phyloP scores from a whole-genome alignment of 2,797 vertebrate species.

The Pampus argenteus region DNA sequence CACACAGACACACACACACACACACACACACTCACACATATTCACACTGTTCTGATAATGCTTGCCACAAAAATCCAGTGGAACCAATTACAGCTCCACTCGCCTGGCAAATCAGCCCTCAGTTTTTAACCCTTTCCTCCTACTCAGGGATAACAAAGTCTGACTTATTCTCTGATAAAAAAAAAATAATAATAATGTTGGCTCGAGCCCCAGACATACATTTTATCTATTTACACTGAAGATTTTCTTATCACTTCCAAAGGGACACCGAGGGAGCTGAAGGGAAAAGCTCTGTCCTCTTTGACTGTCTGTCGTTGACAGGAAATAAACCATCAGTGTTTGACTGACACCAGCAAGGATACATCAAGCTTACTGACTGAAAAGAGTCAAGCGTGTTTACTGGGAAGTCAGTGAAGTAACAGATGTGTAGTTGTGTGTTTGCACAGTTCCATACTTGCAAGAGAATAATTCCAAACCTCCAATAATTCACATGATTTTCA shows the following conservation, averaged over 20 bases:
- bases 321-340: slow-evolving; percentile 10
- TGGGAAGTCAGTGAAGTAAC: background rate
- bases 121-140: slow-evolving; percentile 70
- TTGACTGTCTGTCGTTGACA: background rate
- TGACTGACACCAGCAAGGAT: slow-evolving; percentile 25
- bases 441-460: background rate
- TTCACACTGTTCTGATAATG: slow-evolving; percentile 67
- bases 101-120: slow-evolving; percentile 65
- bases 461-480: background rate
- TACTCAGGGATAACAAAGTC: slow-evolving; percentile 47
- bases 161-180: slow-evolving; percentile 16
- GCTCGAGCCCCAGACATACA: slow-evolving; percentile 1
- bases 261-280: background rate
- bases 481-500: background rate
- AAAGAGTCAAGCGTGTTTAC: background rate
- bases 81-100: slow-evolving; percentile 77
- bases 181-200: slow-evolving; percentile 13
- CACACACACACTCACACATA: slow-evolving; percentile 22
- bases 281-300: slow-evolving; percentile 7
- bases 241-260: slow-evolving; percentile 12
- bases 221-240: slow-evolving; percentile 30
- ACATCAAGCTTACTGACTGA: background rate
- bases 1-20: slow-evolving; percentile 29
- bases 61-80: slow-evolving; percentile 78
- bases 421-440: background rate